These are phyloP conservation scores for Mimas tiliae DNA, from an alignment of 2,888 invertebrate species.

Conservation along the genomic window DNA sequence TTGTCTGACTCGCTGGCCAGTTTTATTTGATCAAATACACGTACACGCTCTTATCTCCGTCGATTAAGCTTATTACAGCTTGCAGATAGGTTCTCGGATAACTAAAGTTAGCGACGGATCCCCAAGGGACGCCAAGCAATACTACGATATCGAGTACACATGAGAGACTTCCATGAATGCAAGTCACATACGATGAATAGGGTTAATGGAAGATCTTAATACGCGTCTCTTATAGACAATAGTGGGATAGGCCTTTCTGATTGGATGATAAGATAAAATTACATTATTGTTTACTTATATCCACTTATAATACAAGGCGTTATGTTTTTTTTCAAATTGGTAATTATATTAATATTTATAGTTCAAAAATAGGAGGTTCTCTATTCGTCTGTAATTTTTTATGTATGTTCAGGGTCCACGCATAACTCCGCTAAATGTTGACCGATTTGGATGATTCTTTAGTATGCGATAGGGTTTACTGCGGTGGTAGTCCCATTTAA, in stretches of 20 bases:
- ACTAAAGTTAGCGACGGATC: not conserved
- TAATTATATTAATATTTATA: too few species aligned
- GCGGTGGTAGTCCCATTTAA: too few species aligned
- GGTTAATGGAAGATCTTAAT: constrained; percentile 14
- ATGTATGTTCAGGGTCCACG: not conserved
- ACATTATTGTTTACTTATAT: not conserved
- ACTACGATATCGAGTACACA: not conserved
- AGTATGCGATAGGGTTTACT: too few species aligned
- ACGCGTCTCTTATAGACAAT: not conserved
- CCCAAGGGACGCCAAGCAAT: not conserved
- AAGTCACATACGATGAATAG: constrained; percentile 20
- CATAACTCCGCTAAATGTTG: not conserved
- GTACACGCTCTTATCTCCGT: not conserved
- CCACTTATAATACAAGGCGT: too few species aligned
- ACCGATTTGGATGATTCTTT: too few species aligned
- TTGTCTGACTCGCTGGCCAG: too few species aligned
- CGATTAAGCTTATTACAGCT: constrained; percentile 15
- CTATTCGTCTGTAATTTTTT: not conserved
- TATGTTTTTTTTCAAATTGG: too few species aligned
- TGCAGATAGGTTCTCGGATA: constrained; percentile 9
- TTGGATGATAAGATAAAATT: not conserved
- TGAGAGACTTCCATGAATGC: not conserved
- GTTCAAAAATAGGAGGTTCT: too few species aligned
- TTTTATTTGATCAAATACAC: too few species aligned
- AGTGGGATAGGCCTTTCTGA: not conserved